phyloP scores from a whole-genome alignment of 2,113 vertebrate species.

The Pipra filicauda region DNA sequence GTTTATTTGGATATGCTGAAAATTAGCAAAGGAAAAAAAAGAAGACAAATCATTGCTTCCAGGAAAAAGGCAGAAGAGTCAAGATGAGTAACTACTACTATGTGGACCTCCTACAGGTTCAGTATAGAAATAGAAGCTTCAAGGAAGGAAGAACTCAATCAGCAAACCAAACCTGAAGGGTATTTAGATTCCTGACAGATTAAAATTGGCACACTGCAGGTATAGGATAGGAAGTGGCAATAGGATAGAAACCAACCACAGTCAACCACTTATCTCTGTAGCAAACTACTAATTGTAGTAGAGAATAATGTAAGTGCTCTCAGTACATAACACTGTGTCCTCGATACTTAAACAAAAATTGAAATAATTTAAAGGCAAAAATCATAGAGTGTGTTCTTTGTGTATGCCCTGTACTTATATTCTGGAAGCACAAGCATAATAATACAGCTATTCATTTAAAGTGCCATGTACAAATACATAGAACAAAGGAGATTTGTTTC shows the following conservation, averaged over 20 bases:
- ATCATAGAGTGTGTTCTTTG: neutral
- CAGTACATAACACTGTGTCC: neutral
- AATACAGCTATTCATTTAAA: conserved; percentile 3
- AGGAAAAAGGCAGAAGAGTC: neutral
- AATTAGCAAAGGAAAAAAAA: neutral
- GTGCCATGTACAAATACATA: neutral
- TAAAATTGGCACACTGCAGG: neutral
- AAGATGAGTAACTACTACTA: neutral
- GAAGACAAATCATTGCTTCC: neutral
- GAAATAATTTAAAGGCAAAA: neutral
- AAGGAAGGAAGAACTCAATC: neutral
- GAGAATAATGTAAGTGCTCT: neutral
- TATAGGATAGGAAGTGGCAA: neutral
- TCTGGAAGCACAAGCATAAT: neutral
- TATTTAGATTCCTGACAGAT: neutral
- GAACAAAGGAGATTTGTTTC: conserved; percentile 51
- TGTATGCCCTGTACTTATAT: neutral
- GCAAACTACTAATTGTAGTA: neutral
- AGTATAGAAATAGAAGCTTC: neutral
- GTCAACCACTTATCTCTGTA: neutral
- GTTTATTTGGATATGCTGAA: neutral
- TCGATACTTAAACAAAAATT: neutral
- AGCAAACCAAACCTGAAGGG: neutral
- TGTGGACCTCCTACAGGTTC: neutral
- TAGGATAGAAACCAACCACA: neutral